phyloP scores from a whole-genome alignment of 2,888 invertebrate genomes.

The Diplazon laetatorius region DNA sequence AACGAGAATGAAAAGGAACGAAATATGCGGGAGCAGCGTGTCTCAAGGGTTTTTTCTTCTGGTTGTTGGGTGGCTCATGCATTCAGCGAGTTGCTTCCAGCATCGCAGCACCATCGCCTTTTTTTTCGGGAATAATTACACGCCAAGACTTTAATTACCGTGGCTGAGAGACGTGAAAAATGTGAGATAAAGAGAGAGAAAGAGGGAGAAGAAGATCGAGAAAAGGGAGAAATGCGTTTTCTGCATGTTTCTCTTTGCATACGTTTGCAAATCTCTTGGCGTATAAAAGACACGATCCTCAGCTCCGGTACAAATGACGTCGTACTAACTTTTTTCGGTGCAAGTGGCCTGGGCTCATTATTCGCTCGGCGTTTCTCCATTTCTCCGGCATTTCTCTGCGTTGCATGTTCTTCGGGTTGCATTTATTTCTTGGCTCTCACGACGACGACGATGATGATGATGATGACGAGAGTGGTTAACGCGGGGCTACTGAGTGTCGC shows the following conservation, averaged over 20 bases:
- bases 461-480: constrained; percentile 52
- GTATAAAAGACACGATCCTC: constrained; percentile 29
- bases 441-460: constrained; percentile 42
- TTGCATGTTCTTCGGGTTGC: constrained; percentile 18
- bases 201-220: not conserved
- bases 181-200: not conserved
- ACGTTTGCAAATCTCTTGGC: constrained; percentile 29
- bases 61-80: constrained; percentile 42
- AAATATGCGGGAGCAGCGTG: constrained; percentile 42
- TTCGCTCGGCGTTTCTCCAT: constrained; percentile 38
- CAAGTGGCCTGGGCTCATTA: constrained; percentile 46
- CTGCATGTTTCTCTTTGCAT: constrained; percentile 32
- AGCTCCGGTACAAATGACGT: constrained; percentile 3
- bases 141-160: constrained; percentile 76
- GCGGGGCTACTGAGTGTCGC: constrained; percentile 33
- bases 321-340: constrained; percentile 43
- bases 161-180: constrained; percentile 37
- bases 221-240: constrained; percentile 13
- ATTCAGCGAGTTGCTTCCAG: constrained; percentile 36
- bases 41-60: constrained; percentile 55
- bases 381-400: constrained; percentile 37
- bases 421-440: constrained; percentile 49
- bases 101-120: constrained; percentile 57
- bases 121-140: constrained; percentile 74
- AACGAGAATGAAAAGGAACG: constrained; percentile 32